Conservation (phyloP, 2,113 vertebrate species). For the Tiliqua scincoides region DNA sequence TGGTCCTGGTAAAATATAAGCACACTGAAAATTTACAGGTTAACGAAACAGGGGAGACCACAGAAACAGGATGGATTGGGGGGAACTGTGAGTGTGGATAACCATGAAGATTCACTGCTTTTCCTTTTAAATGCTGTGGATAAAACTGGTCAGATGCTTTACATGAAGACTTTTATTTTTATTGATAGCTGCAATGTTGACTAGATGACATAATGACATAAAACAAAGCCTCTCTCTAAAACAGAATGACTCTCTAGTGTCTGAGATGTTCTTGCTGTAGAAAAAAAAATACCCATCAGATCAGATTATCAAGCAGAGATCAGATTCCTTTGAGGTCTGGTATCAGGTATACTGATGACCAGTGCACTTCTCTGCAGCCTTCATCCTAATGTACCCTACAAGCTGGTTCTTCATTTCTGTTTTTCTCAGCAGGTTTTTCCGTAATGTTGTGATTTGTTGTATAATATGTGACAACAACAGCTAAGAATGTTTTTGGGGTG, state of each 20-base stretch:
- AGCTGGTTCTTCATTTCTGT: not conserved
- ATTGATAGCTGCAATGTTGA: not conserved
- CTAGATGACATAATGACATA: not conserved
- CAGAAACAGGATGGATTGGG: not conserved
- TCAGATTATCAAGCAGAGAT: not conserved
- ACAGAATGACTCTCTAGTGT: not conserved
- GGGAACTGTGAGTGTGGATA: not conserved
- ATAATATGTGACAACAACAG: not conserved
- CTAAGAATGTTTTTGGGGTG: not conserved
- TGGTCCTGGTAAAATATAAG: conserved; percentile 36
- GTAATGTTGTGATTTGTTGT: not conserved
- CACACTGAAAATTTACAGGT: conserved; percentile 45
- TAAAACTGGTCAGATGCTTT: not conserved
- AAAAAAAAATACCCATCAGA: not conserved
- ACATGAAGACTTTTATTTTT: not conserved
- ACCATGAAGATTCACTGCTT: not conserved
- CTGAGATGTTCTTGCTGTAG: not conserved
- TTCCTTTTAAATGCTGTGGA: not conserved
- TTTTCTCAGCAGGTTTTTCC: not conserved
- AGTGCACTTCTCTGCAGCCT: not conserved
- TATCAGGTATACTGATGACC: not conserved
- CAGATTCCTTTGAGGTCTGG: not conserved
- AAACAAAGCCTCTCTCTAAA: not conserved
- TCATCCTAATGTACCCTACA: not conserved
- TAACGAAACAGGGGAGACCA: conserved; percentile 39